A percentile compares a stretch with the other conserved stretches of the same genome.
These are phyloP conservation scores for Pseudococcus longispinus DNA, from an alignment of 2,888 invertebrate species.

Conservation along the genomic window DNA sequence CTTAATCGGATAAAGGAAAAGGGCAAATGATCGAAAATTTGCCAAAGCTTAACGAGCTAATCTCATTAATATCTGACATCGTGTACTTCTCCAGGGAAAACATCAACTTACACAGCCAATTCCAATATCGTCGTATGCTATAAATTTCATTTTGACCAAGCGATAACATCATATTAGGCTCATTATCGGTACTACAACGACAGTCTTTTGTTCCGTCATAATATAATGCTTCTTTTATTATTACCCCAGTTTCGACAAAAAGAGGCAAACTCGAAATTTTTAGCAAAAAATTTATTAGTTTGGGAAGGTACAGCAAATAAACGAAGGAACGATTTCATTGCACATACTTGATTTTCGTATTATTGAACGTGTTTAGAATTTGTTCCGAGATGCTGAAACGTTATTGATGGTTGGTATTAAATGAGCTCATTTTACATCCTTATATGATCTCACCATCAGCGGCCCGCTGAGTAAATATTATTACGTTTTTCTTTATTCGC, in stretches of 20 bases:
- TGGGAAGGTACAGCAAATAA: background rate
- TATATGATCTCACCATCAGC: background rate
- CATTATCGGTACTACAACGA: background rate
- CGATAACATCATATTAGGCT: background rate
- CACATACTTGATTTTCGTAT: background rate
- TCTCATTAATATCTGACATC: slow-evolving; percentile 22
- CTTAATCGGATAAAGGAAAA: slow-evolving; percentile 13
- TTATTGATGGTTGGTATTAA: background rate
- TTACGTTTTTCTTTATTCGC: background rate
- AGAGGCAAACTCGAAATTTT: background rate
- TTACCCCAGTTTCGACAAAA: background rate
- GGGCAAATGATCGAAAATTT: slow-evolving; percentile 5
- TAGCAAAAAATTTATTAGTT: background rate
- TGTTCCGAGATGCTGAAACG: background rate
- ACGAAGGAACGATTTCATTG: background rate
- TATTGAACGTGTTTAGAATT: slow-evolving; percentile 18
- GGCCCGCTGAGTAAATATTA: background rate
- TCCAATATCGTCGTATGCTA: background rate
- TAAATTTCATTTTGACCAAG: slow-evolving; percentile 9
- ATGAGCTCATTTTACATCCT: background rate
- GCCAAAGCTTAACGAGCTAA: slow-evolving; percentile 26
- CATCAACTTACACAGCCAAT: background rate
- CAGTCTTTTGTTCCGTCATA: background rate
- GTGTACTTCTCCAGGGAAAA: slow-evolving; percentile 9
- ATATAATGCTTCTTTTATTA: background rate